phyloP scores from a whole-genome alignment of 2,888 invertebrate genomes.

The Trisateles emortualis region DNA sequence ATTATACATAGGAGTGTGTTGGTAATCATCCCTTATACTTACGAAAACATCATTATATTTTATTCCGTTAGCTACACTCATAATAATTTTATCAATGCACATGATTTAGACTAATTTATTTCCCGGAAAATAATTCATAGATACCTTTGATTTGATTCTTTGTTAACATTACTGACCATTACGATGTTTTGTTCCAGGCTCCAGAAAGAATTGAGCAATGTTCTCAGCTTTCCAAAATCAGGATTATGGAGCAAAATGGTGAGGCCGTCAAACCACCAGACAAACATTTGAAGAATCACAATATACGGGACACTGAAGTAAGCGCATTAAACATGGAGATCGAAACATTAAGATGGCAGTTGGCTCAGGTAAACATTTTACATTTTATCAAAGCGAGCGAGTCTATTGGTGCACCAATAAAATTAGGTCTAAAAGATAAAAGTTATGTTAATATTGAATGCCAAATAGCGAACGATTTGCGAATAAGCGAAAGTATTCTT shows the following conservation, averaged over 20 bases:
- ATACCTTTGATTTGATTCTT: constrained; percentile 54
- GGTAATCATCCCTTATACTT: neutral
- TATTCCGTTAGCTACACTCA: neutral
- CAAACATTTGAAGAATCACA: constrained; percentile 52
- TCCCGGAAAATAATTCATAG: constrained; percentile 54
- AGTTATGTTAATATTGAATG: constrained; percentile 16
- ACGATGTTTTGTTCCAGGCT: constrained; percentile 68
- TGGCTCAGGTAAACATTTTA: constrained; percentile 88
- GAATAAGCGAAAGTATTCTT: constrained; percentile 50
- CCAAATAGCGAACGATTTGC: constrained; percentile 52
- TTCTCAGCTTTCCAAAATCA: constrained; percentile 71
- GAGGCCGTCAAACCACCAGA: constrained; percentile 64
- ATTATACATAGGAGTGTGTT: neutral
- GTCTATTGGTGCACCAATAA: constrained; percentile 64
- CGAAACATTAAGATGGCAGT: constrained; percentile 90
- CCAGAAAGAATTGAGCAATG: constrained; percentile 73
- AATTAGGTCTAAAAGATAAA: neutral
- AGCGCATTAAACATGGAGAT: constrained; percentile 89
- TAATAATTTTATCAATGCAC: too few species aligned
- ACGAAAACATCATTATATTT: neutral
- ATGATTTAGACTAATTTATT: constrained; percentile 60
- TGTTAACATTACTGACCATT: constrained; percentile 32
- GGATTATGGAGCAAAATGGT: constrained; percentile 62
- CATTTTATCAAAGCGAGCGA: constrained; percentile 18
- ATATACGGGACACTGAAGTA: constrained; percentile 72